These are phyloP conservation scores for Macrophya annulata DNA, from an alignment of 2,888 invertebrate species.

Conservation along the genomic window DNA sequence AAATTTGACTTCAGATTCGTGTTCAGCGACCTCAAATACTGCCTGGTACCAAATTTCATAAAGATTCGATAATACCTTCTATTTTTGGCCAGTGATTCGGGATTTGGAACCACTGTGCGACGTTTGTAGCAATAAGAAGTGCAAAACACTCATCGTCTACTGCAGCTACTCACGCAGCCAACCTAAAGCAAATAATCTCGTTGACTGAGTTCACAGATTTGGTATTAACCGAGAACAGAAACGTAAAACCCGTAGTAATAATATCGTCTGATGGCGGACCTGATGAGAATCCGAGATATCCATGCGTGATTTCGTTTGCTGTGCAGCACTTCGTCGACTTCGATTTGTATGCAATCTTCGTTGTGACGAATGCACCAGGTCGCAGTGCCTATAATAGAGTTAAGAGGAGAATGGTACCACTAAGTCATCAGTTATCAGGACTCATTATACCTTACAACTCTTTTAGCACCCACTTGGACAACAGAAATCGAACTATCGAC, in stretches of 20 bases:
- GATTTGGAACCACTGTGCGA: no score
- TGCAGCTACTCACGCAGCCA: neutral
- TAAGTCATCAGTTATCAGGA: slow-evolving; percentile 68
- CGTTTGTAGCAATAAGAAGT: slow-evolving; percentile 69
- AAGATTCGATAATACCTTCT: no score
- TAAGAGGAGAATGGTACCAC: slow-evolving; percentile 71
- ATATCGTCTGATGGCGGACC: slow-evolving; percentile 65
- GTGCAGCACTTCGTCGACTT: slow-evolving; percentile 66
- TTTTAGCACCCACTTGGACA: slow-evolving; percentile 70
- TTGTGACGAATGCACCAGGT: slow-evolving; percentile 70
- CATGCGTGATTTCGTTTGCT: slow-evolving; percentile 63
- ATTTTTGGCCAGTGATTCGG: no score
- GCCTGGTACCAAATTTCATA: no score
- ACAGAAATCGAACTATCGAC: no score
- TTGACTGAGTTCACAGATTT: neutral
- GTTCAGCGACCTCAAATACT: no score
- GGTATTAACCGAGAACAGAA: slow-evolving; percentile 47
- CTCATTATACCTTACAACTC: slow-evolving; percentile 69
- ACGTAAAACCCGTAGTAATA: slow-evolving; percentile 66
- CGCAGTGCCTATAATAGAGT: slow-evolving; percentile 72
- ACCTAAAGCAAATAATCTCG: neutral
- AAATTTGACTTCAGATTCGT: no score
- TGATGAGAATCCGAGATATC: slow-evolving; percentile 67
- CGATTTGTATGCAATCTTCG: slow-evolving; percentile 67
- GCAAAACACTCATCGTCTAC: slow-evolving; percentile 23